Evolutionary conservation across 2,797 vertebrate species (phyloP), one percentile per base, ranked within the genome.

Genomic region (Girardinus metallicus): DNA sequence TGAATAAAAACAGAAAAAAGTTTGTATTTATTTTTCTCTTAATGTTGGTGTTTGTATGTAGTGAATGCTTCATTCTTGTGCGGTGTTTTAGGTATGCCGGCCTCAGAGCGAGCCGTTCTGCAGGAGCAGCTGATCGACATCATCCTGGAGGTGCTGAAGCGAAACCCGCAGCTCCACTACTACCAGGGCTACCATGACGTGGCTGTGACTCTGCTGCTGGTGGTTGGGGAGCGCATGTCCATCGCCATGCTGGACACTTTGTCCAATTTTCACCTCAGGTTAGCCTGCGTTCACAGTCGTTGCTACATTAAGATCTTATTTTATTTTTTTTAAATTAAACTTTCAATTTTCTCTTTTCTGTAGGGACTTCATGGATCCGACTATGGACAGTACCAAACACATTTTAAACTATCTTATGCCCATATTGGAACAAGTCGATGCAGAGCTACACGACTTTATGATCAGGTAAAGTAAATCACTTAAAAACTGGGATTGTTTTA

Each of bases 331-430:
- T 3, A 10, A 26, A 53, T 53, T 53, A 53, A 26, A 53, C 51
- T 23, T 26, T 1, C 13, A 53, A 11, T 72, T 3, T 77, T 44
- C 16, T 80, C 31, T 9, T 73, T 18, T 57, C 26, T 77, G 21
- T 77, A 97, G 97, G 91, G 97, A 97, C 87, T 97, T 97, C 84
- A 97, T 97, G 97, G 97, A 97, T 87, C 96, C 95, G 21, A 97
- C 96, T 41, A 97, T 97, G 96, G 96, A 97, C 92, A 95, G 95
- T 83, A 97, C 97, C 11, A 97, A 97, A 81, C 96, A 97, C 86
- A 96, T 97, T 80, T 92, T 97, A 75, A 97, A 96, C 88, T 97
- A 97, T 83, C 90, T 97, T 88, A 96, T 97, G 96, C 96, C 96
- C 4, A 93, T 97, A 74, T 88, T 97, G 86, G 94, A 96, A 73